These are phyloP conservation scores for Hydrochoerus hydrochaeris DNA, from an alignment of 2,113 vertebrate species.

Conservation along the genomic window DNA sequence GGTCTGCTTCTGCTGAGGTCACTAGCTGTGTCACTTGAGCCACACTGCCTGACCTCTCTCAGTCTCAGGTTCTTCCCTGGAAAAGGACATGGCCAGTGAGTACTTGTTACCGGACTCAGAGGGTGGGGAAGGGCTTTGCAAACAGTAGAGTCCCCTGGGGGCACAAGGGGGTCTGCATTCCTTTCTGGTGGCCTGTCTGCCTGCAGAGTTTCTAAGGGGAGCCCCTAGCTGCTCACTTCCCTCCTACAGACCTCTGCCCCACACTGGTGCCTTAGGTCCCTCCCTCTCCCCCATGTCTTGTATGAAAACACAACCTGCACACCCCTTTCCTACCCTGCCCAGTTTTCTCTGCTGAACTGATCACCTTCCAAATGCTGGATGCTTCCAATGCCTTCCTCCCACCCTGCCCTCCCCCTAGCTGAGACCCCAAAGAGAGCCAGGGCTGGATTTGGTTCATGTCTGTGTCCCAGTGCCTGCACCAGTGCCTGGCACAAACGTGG, in stretches of 20 bases:
- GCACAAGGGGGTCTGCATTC: background rate
- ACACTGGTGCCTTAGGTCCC: background rate
- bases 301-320: background rate
- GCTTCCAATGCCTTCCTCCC: background rate
- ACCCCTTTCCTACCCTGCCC: background rate
- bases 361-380: too few relatives aligned
- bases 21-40: slow-evolving; percentile 13
- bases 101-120: background rate
- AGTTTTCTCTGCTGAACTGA: background rate
- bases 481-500: background rate
- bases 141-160: background rate
- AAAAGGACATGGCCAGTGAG: background rate
- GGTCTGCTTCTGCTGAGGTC: background rate
- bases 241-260: background rate
- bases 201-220: background rate
- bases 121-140: background rate
- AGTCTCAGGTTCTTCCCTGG: background rate
- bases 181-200: background rate
- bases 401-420: background rate
- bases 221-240: background rate
- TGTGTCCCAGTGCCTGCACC: background rate
- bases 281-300: background rate
- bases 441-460: background rate
- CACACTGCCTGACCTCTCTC: slow-evolving; percentile 17
- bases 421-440: background rate